Conservation (phyloP, 1,140 invertebrate genomes). For the Pogonus chalceus region DNA sequence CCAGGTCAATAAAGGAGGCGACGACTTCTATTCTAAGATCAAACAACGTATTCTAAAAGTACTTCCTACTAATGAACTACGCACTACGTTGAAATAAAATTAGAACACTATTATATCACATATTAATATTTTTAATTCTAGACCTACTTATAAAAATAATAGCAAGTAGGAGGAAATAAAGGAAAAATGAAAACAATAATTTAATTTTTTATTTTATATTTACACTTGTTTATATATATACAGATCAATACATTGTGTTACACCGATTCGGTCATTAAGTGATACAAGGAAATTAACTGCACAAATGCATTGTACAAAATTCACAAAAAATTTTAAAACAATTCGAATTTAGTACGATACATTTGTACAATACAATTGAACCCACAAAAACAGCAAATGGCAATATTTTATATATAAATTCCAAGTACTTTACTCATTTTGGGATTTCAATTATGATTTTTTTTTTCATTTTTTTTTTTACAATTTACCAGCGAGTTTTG, state of each 20-base stretch:
- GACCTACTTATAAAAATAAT: neutral
- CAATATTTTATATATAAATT: conserved; percentile 9
- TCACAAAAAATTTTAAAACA: neutral
- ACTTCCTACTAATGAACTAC: neutral
- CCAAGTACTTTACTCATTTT: neutral
- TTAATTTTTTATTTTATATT: conserved; percentile 1
- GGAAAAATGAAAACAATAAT: neutral
- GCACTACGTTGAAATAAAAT: too few species aligned
- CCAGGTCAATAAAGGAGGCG: conserved; percentile 1
- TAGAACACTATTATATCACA: too few species aligned
- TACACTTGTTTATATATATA: conserved; percentile 7
- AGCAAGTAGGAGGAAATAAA: neutral
- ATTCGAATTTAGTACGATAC: neutral
- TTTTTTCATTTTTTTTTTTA: conserved; percentile 33
- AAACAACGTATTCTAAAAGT: neutral
- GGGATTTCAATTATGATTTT: conserved; percentile 6
- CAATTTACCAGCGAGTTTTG: conserved; percentile 38
- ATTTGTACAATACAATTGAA: neutral
- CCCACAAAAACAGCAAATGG: conserved; percentile 3
- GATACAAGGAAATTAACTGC: conserved; percentile 4
- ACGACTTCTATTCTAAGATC: neutral
- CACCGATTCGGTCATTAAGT: conserved; percentile 6
- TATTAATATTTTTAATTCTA: too few species aligned
- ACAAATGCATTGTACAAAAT: neutral
- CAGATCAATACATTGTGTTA: conserved; percentile 4